phyloP scores from a whole-genome alignment of 2,888 invertebrate species.

The Ophion obscuratus region DNA sequence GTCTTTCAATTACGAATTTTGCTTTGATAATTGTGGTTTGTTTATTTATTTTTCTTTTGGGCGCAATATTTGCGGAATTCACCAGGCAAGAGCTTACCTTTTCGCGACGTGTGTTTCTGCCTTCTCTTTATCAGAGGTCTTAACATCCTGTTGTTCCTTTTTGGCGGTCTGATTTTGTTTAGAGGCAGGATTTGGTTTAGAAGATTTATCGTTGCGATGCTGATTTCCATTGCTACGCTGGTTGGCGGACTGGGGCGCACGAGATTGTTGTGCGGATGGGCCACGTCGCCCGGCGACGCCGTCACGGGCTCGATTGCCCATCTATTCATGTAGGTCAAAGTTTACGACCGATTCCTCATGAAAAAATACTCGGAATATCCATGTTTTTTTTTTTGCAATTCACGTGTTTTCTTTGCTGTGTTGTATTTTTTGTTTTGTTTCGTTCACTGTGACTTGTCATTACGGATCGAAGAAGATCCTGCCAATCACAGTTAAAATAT shows the following conservation, averaged over 20 bases:
- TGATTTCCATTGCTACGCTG: conserved; percentile 84
- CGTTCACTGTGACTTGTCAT: conserved; percentile 73
- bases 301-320: conserved; percentile 84
- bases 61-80: conserved; percentile 75
- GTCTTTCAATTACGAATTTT: conserved; percentile 2
- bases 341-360: conserved; percentile 80
- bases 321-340: conserved; percentile 82
- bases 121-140: conserved; percentile 83
- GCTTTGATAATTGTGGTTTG: conserved; percentile 42
- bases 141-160: conserved; percentile 84
- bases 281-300: conserved; percentile 83
- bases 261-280: conserved; percentile 82
- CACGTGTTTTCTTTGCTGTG: conserved; percentile 13
- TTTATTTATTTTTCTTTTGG: conserved; percentile 22
- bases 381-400: conserved; percentile 31
- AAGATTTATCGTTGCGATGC: conserved; percentile 84
- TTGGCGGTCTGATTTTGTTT: conserved; percentile 83
- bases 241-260: conserved; percentile 82
- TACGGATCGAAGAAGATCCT: conserved; percentile 68
- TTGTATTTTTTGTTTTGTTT: conserved; percentile 12
- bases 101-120: conserved; percentile 82
- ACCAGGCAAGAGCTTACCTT: conserved; percentile 81
- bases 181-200: conserved; percentile 83
- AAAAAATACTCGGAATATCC: conserved; percentile 74
- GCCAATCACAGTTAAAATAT: conserved; percentile 64